phyloP scores from a whole-genome alignment of 2,113 vertebrate genomes.

The Phyllopteryx taeniolatus region DNA sequence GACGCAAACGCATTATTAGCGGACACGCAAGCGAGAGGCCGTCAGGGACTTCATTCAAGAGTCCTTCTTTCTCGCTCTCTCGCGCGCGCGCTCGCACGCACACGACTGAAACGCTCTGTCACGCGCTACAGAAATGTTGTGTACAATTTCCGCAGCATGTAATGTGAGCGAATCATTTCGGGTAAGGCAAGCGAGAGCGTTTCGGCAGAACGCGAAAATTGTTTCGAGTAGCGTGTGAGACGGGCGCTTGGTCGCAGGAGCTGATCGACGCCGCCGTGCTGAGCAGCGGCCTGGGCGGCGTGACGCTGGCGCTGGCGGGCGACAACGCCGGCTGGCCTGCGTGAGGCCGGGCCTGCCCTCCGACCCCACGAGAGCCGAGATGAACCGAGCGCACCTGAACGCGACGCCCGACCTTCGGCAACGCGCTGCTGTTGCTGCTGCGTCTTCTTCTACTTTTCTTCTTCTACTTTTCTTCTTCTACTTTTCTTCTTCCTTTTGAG shows the following conservation, averaged over 20 bases:
- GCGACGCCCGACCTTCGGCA: background rate
- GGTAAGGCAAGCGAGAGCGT: no score
- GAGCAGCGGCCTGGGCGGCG: conserved; percentile 81
- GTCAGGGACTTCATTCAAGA: background rate
- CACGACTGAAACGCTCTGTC: no score
- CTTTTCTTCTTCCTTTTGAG: background rate
- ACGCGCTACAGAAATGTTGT: no score
- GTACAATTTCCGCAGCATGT: no score
- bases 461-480: conserved; percentile 41
- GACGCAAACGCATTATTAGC: background rate
- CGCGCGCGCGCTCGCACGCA: no score
- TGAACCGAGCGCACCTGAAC: conserved; percentile 34
- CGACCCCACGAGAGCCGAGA: conserved; percentile 77
- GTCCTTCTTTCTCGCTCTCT: no score
- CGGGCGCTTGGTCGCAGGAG: conserved; percentile 69
- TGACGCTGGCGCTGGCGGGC: conserved; percentile 72
- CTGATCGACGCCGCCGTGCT: conserved; percentile 88
- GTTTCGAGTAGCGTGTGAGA: no score
- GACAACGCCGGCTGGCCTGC: conserved; percentile 88
- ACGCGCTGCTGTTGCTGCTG: no score
- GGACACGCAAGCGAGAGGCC: background rate
- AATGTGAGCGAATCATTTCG: no score
- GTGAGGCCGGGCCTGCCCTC: conserved; percentile 87
- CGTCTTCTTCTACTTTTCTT: background rate
- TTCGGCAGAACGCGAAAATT: no score